Evolutionary conservation across 1,140 invertebrate genomes (phyloP), one percentile per base, ranked within the genome.

Genomic region (Charaxes varanes): DNA sequence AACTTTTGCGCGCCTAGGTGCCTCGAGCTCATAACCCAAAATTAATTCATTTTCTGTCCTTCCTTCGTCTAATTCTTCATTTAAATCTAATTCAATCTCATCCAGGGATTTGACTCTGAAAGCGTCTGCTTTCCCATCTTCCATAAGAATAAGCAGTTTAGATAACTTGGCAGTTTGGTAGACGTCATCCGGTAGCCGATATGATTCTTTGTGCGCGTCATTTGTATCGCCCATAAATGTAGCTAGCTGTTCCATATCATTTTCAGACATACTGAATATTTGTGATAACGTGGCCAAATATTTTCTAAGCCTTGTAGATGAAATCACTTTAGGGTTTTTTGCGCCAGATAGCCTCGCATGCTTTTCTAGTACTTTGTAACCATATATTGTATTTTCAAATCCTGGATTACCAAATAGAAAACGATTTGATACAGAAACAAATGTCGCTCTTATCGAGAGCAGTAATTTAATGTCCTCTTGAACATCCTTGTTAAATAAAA

Each of bases 131-230:
- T 55, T 41, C 2, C 68, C 62, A 35, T 59, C 55, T 53, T 74
- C 73, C 63, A 74, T 70, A 11, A 74, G 27, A 1, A 72, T 17
- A 4, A 77, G 46, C 5, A 74, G 41, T 46, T 78, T 74, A 1
- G 68, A 60, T 27, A 49, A 33, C 12, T 45, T 45, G 8, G 42
- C 49, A 6, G 33, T 52, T 41, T 46, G 48, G 10, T 44, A 44
- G 2, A 51, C 32, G 16, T 45, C 36, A 45, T 37, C 33, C 7
- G 41, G 26, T 13, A 52, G 21, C 23, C 42, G 22, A 16, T 49
- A 54, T 2, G 16, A 13, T 6, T 51, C 14, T 44, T 32, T 56
- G 18, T 52, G 48, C n/a, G 48, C 44, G 4, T 17, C 32, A 21
- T 19, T 17, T 4, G 54, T 58, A 30, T 53, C 50, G 5, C 50